Conservation (phyloP, 2,888 invertebrate genomes). For the Choreutis nemorana region DNA sequence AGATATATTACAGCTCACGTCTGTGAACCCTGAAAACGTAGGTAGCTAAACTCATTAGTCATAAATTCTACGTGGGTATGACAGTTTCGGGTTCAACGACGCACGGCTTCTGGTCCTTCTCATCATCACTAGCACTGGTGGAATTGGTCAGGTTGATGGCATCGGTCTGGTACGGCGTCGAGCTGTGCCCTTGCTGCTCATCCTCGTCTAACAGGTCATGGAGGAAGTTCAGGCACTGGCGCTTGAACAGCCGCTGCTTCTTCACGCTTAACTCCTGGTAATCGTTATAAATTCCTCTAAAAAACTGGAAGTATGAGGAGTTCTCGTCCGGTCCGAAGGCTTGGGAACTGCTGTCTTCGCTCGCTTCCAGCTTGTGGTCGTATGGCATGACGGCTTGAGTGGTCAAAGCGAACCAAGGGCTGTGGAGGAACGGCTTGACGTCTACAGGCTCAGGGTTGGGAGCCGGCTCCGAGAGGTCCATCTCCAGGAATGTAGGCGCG, state of each 20-base stretch:
- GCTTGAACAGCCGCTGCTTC: conserved; percentile 36
- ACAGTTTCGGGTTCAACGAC: neutral
- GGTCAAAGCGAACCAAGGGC: conserved; percentile 19
- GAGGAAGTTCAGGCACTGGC: conserved; percentile 35
- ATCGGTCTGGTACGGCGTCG: conserved; percentile 11
- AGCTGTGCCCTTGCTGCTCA: conserved; percentile 14
- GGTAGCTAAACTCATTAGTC: no score
- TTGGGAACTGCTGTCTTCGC: conserved; percentile 25
- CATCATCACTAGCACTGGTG: conserved; percentile 6
- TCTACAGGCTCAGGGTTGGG: conserved; percentile 15
- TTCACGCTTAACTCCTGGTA: conserved; percentile 33
- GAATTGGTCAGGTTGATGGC: conserved; percentile 18
- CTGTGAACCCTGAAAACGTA: no score
- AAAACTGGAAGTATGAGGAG: conserved; percentile 49
- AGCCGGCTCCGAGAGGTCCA: conserved; percentile 14
- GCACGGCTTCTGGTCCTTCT: neutral
- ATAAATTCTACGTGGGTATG: no score
- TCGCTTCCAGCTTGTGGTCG: conserved; percentile 12
- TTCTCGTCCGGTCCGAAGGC: conserved; percentile 39
- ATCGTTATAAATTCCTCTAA: conserved; percentile 43
- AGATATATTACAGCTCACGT: no score
- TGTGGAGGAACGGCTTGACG: conserved; percentile 21
- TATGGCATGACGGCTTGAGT: conserved; percentile 4
- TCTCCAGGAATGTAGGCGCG: conserved; percentile 22
- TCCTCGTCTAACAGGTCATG: conserved; percentile 44